These are phyloP conservation scores for Percina caprodes DNA, from an alignment of 2,113 vertebrate genomes.

Conservation along the genomic window DNA sequence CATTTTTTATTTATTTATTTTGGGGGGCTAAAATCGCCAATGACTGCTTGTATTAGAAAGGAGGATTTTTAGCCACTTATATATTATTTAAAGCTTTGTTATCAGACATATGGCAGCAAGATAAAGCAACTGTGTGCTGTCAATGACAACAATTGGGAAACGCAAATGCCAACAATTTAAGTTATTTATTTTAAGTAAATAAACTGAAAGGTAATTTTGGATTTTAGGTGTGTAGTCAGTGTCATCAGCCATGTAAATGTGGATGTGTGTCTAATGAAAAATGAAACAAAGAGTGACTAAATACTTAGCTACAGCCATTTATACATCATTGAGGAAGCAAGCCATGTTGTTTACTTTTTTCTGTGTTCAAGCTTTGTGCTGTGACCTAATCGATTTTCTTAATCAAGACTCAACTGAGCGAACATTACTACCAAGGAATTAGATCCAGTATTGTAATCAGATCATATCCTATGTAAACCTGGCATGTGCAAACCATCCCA, in stretches of 20 bases:
- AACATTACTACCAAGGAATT: slow-evolving; percentile 4
- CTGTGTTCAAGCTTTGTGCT: neutral
- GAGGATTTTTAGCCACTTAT: neutral
- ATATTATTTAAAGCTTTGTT: neutral
- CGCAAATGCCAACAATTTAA: neutral
- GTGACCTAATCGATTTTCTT: neutral
- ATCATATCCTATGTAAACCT: neutral
- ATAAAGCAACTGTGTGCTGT: slow-evolving; percentile 1
- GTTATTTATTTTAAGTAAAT: neutral
- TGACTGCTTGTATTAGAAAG: neutral
- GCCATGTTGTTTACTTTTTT: neutral
- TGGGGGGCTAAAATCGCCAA: too few relatives aligned
- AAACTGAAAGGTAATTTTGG: neutral
- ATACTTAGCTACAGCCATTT: neutral
- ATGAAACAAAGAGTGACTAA: neutral
- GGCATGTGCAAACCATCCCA: neutral
- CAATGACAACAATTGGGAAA: neutral
- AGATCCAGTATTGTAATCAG: neutral
- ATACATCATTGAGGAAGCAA: neutral
- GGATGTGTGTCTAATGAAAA: neutral
- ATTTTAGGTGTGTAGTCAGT: neutral
- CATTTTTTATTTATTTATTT: too few relatives aligned
- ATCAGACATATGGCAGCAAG: neutral
- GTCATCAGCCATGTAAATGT: neutral
- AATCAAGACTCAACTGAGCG: slow-evolving; percentile 4